Evolutionary conservation across 2,888 invertebrate genomes (phyloP).

Genomic region (Leptopterna dolabrata): DNA sequence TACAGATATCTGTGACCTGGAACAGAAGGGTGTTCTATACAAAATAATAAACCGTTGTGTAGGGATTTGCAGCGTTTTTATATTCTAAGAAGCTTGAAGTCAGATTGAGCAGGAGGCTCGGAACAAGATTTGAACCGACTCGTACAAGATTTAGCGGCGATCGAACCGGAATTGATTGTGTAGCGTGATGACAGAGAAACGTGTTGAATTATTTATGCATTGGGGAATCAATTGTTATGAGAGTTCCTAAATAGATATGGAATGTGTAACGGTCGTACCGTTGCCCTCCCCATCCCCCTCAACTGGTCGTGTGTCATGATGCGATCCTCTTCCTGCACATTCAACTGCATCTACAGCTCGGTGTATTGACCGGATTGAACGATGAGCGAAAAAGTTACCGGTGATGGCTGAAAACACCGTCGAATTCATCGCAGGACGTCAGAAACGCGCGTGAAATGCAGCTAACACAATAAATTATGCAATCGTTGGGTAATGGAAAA

Average conservation of each 20-base stretch:
- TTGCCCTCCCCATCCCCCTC: neutral
- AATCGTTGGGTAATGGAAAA: no score
- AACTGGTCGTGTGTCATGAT: no score
- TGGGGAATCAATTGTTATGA: neutral
- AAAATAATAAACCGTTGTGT: no score
- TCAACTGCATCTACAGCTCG: neutral
- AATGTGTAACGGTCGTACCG: neutral
- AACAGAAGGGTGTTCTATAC: no score
- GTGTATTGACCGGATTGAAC: neutral
- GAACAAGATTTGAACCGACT: neutral
- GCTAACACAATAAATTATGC: neutral
- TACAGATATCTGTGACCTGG: no score
- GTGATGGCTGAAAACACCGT: neutral
- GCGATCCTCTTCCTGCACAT: neutral
- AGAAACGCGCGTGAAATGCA: neutral
- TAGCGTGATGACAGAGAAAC: neutral
- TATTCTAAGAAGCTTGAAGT: no score
- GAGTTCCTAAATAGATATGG: neutral
- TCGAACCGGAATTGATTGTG: neutral
- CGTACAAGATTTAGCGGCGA: neutral
- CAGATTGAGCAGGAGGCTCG: neutral
- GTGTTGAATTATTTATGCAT: neutral
- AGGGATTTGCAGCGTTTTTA: no score
- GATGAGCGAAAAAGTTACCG: neutral
- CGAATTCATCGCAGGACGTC: neutral